Evolutionary conservation across 2,797 vertebrate species (phyloP).

Genomic region (Steatocranus sp.): DNA sequence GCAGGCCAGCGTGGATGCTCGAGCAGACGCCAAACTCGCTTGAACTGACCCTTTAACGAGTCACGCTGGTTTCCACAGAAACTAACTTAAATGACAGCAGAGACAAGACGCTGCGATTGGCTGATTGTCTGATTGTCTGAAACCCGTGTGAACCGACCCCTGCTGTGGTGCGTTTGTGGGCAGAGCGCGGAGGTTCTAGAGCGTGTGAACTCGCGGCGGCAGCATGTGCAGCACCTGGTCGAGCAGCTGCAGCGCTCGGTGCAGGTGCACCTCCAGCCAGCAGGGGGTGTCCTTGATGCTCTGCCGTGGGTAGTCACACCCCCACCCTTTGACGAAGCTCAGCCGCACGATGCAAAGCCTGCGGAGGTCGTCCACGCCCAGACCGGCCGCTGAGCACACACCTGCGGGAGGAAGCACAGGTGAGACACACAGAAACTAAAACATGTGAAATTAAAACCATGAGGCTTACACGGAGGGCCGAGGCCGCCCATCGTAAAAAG

Average conservation of each 20-base stretch:
- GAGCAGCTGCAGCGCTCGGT: slow-evolving; percentile 78
- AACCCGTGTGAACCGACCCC: neutral
- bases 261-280: slow-evolving; percentile 82
- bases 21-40: neutral
- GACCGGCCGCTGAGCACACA: slow-evolving; percentile 66
- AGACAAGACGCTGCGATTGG: neutral
- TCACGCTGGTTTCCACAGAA: neutral
- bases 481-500: neutral
- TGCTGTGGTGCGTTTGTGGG: neutral
- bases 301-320: slow-evolving; percentile 77
- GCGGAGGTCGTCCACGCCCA: slow-evolving; percentile 78
- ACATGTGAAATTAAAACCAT: neutral
- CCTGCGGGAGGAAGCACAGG: slow-evolving; percentile 40
- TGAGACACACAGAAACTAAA: neutral
- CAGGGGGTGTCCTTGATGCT: slow-evolving; percentile 84
- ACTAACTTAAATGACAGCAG: neutral
- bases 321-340: slow-evolving; percentile 85
- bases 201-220: slow-evolving; percentile 46
- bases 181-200: slow-evolving; percentile 3
- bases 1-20: neutral
- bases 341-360: slow-evolving; percentile 77
- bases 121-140: slow-evolving; percentile 36
- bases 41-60: neutral
- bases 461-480: neutral
- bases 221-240: slow-evolving; percentile 82